Evolutionary conservation across 2,113 vertebrate genomes (phyloP).

Genomic region (Potamarius usumacintae): DNA sequence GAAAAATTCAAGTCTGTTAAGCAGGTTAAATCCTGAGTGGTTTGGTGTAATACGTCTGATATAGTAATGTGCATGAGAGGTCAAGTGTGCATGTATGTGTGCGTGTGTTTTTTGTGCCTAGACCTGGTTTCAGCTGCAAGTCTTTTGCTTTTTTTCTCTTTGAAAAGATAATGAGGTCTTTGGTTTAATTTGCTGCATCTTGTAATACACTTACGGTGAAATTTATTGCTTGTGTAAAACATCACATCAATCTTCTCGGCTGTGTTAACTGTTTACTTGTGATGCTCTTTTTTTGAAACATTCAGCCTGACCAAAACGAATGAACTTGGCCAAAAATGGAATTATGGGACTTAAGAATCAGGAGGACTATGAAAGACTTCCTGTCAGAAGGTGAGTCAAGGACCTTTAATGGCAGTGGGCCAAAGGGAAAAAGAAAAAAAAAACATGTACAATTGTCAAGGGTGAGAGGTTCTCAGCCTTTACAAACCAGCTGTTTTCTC

Average conservation of each 20-base stretch:
- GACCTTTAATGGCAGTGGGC: constrained; percentile 71
- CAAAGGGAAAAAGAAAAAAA: constrained; percentile 58
- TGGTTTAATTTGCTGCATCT: neutral
- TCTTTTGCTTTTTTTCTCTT: constrained; percentile 28
- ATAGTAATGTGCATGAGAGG: constrained; percentile 35
- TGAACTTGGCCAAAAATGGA: neutral
- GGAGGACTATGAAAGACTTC: constrained; percentile 44
- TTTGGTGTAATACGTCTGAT: constrained; percentile 40
- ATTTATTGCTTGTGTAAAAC: neutral
- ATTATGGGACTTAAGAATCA: neutral
- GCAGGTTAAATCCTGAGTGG: constrained; percentile 52
- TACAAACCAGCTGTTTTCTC: constrained; percentile 88
- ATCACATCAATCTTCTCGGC: neutral
- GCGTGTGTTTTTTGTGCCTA: neutral
- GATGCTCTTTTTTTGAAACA: neutral
- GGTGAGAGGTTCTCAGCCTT: constrained; percentile 70
- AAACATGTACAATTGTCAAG: constrained; percentile 18
- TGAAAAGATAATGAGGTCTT: neutral
- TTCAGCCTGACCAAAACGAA: neutral
- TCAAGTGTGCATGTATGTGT: constrained; percentile 21
- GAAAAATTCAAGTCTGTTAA: constrained; percentile 46
- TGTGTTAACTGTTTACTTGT: neutral
- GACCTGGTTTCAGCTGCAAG: constrained; percentile 2
- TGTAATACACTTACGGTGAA: neutral
- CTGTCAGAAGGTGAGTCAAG: constrained; percentile 81